phyloP scores from a whole-genome alignment of 1,140 invertebrate genomes.

The Temnothorax curvispinosus region DNA sequence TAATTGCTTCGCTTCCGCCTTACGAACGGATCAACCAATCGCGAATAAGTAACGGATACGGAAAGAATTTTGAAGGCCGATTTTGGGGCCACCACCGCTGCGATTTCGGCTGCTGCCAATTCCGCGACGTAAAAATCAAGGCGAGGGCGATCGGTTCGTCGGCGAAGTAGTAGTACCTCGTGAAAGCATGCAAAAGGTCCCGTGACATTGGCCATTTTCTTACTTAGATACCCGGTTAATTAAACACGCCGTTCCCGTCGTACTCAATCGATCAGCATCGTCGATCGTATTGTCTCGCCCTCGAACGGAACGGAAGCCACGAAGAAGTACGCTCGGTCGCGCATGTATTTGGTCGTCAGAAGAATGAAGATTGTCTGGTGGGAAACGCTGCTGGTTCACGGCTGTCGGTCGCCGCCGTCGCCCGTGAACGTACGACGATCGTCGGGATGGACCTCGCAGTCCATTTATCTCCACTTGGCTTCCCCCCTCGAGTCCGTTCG shows the following conservation, averaged over 20 bases:
- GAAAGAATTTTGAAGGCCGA: constrained; percentile 12
- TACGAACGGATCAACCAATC: constrained; percentile 45
- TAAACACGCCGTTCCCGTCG: constrained; percentile 3
- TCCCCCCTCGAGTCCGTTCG: background rate
- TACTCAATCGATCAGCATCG: constrained; percentile 42
- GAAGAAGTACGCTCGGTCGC: constrained; percentile 46
- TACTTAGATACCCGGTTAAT: constrained; percentile 31
- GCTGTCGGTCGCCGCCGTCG: background rate
- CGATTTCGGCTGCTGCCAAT: background rate
- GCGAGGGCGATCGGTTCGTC: constrained; percentile 36
- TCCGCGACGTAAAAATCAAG: constrained; percentile 16
- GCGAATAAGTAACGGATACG: background rate
- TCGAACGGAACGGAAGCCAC: constrained; percentile 49
- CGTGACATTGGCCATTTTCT: constrained; percentile 75
- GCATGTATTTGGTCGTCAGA: constrained; percentile 36
- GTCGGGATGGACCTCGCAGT: background rate
- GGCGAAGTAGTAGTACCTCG: constrained; percentile 74
- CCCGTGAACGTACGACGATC: constrained; percentile 36
- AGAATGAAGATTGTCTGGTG: constrained; percentile 59
- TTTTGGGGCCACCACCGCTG: background rate
- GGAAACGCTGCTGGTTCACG: constrained; percentile 35
- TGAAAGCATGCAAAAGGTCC: constrained; percentile 77
- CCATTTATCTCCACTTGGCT: background rate
- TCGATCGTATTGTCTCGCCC: constrained; percentile 45
- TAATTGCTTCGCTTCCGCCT: constrained; percentile 55